Conservation (phyloP, 2,797 vertebrate genomes). For the Psittacula derbiana region DNA sequence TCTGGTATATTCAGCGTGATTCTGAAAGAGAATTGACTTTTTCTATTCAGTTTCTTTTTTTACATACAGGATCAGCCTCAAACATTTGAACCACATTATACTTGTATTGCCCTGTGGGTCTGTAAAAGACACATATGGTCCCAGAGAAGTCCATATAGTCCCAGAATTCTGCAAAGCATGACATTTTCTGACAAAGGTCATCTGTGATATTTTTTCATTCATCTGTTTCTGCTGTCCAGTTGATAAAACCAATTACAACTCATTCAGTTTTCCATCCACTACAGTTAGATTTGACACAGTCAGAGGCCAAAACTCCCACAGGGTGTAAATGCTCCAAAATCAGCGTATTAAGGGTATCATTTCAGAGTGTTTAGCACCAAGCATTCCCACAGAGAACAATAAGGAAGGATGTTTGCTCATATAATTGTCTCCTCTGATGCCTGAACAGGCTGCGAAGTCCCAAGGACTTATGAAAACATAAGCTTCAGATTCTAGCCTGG, state of each 20-base stretch:
- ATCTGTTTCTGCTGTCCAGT: background rate
- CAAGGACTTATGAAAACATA: background rate
- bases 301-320: background rate
- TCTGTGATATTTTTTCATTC: background rate
- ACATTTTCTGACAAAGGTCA: background rate
- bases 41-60: background rate
- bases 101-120: background rate
- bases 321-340: slow-evolving; percentile 11
- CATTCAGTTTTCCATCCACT: background rate
- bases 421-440: slow-evolving; percentile 7
- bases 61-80: background rate
- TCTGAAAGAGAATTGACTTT: background rate
- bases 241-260: slow-evolving; percentile 15
- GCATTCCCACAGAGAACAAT: background rate
- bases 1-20: background rate
- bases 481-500: background rate
- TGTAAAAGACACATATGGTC: background rate
- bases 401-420: background rate
- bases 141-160: background rate
- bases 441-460: background rate
- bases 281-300: background rate
- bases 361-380: background rate
- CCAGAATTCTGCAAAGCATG: background rate
- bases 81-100: background rate
- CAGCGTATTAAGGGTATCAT: background rate